These are phyloP conservation scores for Myocastor coypus DNA, from an alignment of 2,113 vertebrate species.

Conservation along the genomic window DNA sequence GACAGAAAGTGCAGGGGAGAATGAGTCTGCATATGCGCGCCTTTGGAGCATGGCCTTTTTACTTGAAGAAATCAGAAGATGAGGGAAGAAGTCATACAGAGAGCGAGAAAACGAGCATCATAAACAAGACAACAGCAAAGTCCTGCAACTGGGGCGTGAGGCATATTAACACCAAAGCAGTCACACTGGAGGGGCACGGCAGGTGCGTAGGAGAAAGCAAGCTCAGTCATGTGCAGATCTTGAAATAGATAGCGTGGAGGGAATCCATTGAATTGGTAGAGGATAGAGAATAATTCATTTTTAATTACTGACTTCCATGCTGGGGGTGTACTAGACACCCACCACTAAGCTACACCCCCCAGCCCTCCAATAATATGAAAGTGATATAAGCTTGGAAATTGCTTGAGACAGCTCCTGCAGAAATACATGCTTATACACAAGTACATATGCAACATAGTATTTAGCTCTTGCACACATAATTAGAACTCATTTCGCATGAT, in stretches of 20 bases:
- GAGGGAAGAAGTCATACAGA: background rate
- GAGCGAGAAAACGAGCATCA: background rate
- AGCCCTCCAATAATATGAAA: background rate
- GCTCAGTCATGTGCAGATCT: background rate
- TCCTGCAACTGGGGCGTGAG: background rate
- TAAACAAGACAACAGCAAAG: background rate
- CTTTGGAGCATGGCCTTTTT: background rate
- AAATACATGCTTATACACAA: background rate
- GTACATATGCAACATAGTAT: background rate
- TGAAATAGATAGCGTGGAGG: background rate
- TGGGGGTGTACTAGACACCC: background rate
- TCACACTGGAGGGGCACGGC: background rate
- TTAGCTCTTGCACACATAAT: background rate
- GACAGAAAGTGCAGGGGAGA: background rate
- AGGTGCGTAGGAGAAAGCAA: fast-evolving
- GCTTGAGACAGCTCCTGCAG: background rate
- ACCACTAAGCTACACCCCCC: background rate
- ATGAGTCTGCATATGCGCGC: fast-evolving
- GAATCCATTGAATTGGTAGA: background rate
- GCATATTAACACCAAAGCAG: background rate
- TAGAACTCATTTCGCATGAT: background rate
- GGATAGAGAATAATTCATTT: background rate
- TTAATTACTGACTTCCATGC: background rate
- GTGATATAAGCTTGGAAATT: background rate
- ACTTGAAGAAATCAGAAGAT: background rate